A percentile compares a stretch with the other conserved stretches of the same genome.
Evolutionary conservation across 2,888 invertebrate species (phyloP).

Genomic region (Ophion obscuratus): DNA sequence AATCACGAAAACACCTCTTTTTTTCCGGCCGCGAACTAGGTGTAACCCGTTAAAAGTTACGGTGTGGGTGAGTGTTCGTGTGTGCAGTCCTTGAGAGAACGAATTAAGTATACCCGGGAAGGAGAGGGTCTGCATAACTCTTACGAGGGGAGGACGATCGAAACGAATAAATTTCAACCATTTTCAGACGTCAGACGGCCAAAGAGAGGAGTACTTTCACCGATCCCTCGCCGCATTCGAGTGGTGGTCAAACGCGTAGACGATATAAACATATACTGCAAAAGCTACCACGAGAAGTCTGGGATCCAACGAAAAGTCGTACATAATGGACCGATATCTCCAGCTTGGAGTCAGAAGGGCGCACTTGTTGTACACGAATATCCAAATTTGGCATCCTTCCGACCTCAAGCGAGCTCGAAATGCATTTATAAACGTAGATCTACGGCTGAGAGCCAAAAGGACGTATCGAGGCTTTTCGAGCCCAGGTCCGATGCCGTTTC

Average conservation of each 20-base stretch:
- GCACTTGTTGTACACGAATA: neutral
- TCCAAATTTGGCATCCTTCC: neutral
- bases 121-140: constrained; percentile 10
- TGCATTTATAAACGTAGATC: constrained; percentile 7
- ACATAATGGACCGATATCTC: neutral
- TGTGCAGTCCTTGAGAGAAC: constrained; percentile 3
- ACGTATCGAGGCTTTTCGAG: neutral
- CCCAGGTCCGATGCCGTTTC: neutral
- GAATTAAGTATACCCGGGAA: constrained; percentile 14
- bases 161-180: constrained; percentile 40
- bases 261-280: constrained; percentile 14
- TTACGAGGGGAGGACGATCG: constrained; percentile 53
- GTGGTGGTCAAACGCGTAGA: constrained; percentile 44
- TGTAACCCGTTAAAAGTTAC: too few species aligned
- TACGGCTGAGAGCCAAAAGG: neutral
- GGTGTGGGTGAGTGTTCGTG: neutral
- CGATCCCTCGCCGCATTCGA: constrained; percentile 31
- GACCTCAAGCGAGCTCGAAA: neutral
- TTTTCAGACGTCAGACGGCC: constrained; percentile 27
- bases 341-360: neutral
- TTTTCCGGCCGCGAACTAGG: too few species aligned
- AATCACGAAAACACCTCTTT: too few species aligned
- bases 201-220: constrained; percentile 49
- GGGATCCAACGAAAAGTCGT: constrained; percentile 19
- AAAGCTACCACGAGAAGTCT: neutral